phyloP scores from a whole-genome alignment of 2,888 invertebrate species.

The Acleris holmiana region DNA sequence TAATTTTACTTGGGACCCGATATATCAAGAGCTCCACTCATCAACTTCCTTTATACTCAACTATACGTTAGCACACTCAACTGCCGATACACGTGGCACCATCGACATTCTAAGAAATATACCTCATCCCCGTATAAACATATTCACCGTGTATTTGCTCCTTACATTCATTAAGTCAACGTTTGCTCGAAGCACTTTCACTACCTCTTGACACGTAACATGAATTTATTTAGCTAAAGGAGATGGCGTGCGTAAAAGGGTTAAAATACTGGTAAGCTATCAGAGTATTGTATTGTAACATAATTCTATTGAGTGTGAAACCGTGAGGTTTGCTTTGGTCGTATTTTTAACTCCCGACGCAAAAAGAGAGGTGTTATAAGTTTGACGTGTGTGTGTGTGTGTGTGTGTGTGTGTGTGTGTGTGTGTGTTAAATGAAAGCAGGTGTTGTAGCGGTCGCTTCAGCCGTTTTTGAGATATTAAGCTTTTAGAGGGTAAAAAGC shows the following conservation, averaged over 20 bases:
- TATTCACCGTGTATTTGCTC: slow-evolving; percentile 30
- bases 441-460: too few relatives aligned
- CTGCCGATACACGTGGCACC: slow-evolving; percentile 10
- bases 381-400: too few relatives aligned
- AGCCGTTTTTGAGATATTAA: too few relatives aligned
- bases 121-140: slow-evolving; percentile 31
- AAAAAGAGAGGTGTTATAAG: too few relatives aligned
- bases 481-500: too few relatives aligned
- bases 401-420: too few relatives aligned
- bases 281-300: not conserved
- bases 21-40: not conserved
- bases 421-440: too few relatives aligned
- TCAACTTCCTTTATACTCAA: not conserved
- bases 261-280: slow-evolving; percentile 5
- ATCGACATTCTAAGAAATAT: slow-evolving; percentile 29
- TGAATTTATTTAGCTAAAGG: slow-evolving; percentile 29
- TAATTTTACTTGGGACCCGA: too few relatives aligned
- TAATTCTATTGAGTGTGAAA: too few relatives aligned
- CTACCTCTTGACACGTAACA: slow-evolving; percentile 31
- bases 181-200: slow-evolving; percentile 32
- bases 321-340: too few relatives aligned
- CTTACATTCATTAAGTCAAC: slow-evolving; percentile 36
- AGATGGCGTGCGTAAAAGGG: slow-evolving; percentile 10
- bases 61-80: not conserved
- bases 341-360: too few relatives aligned